phyloP scores from a whole-genome alignment of 2,113 vertebrate species.

The Syngnathus scovelli region DNA sequence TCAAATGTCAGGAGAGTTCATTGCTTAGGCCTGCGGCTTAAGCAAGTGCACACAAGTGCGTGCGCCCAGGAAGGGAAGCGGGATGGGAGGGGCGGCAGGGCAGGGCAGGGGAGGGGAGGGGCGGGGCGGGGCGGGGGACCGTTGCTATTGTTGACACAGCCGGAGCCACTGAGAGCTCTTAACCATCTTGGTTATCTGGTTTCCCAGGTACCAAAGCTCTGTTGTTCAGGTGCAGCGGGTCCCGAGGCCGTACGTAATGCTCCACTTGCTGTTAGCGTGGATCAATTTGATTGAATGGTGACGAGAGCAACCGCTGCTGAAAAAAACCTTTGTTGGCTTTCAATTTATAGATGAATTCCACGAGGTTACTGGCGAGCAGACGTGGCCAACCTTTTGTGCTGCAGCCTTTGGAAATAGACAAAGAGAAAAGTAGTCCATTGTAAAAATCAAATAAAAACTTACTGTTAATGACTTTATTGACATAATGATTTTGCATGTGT shows the following conservation, averaged over 20 bases:
- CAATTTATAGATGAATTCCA: neutral
- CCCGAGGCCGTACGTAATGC: constrained; percentile 33
- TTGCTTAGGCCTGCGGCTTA: neutral
- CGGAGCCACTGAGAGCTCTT: constrained; percentile 39
- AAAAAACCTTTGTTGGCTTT: neutral
- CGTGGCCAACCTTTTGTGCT: neutral
- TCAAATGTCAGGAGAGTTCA: neutral
- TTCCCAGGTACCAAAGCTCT: constrained; percentile 57
- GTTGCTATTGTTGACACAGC: constrained; percentile 55
- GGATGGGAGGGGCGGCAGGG: neutral
- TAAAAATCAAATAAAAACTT: no score
- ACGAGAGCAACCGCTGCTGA: neutral
- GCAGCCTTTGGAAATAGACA: no score
- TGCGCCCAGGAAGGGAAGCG: constrained; percentile 19
- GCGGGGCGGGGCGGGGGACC: neutral
- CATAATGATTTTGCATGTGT: neutral
- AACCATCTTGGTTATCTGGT: constrained; percentile 56
- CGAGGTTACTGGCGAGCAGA: neutral
- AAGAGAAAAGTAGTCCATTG: no score
- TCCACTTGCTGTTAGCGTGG: neutral
- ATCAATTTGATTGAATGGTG: constrained; percentile 18
- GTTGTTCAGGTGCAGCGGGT: constrained; percentile 52
- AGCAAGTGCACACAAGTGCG: constrained; percentile 27
- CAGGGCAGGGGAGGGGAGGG: neutral
- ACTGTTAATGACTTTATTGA: no score